Percentiles rank a stretch among this genome's conserved stretches.
Evolutionary conservation across 2,797 vertebrate genomes (phyloP).

Genomic region (Paramormyrops hopkinsi): DNA sequence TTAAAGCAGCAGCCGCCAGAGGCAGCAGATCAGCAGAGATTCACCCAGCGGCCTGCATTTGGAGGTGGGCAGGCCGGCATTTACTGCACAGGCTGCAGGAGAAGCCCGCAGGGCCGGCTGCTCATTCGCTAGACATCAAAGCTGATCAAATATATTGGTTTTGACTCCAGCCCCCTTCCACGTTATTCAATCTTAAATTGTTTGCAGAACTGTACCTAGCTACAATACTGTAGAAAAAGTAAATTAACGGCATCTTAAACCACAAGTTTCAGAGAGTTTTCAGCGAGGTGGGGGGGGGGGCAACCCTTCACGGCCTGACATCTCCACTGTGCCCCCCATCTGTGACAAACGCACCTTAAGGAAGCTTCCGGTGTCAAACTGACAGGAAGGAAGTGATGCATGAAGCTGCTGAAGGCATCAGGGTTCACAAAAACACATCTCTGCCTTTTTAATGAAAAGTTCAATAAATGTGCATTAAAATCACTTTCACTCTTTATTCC

Average conservation of each 20-base stretch:
- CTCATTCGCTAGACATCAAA: not conserved
- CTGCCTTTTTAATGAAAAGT: not conserved
- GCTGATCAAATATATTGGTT: not conserved
- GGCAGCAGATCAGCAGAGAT: not conserved
- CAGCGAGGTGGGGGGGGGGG: not conserved
- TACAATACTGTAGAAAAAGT: not conserved
- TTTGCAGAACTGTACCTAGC: not conserved
- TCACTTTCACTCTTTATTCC: not conserved
- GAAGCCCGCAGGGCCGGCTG: not conserved
- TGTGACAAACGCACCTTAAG: not conserved
- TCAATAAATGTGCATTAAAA: not conserved
- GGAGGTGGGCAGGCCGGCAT: not conserved
- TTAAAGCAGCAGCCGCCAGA: not conserved
- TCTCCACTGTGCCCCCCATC: not conserved
- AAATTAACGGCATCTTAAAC: not conserved
- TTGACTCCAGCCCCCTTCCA: not conserved
- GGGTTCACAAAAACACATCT: not conserved
- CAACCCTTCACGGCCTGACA: not conserved
- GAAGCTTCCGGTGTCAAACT: not conserved
- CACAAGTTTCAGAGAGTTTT: not conserved
- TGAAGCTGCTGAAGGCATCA: not conserved
- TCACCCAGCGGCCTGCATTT: not conserved
- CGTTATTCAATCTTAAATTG: not conserved
- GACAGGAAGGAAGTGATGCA: not conserved
- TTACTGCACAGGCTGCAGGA: not conserved